Percentiles rank a stretch among this genome's conserved stretches.
These are phyloP conservation scores for Parapristionchus giblindavisi DNA, from an alignment of 2,888 invertebrate species.

Conservation along the genomic window DNA sequence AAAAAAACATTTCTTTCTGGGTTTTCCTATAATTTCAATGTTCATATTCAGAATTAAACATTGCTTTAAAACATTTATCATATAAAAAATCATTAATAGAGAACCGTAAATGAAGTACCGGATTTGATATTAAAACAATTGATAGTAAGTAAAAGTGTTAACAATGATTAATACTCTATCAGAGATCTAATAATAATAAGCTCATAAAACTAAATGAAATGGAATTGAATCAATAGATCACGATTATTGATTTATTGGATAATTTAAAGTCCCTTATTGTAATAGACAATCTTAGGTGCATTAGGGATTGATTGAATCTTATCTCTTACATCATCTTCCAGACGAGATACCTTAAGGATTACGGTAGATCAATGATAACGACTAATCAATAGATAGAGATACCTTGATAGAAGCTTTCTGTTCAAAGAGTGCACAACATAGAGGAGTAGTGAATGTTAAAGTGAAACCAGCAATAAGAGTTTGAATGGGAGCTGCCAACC, in stretches of 20 bases:
- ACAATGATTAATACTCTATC: neutral
- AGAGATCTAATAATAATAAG: neutral
- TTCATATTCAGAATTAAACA: neutral
- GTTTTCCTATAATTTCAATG: neutral
- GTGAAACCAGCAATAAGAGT: constrained; percentile 70
- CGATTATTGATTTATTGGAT: neutral
- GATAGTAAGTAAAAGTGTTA: neutral
- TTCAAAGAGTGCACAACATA: constrained; percentile 92
- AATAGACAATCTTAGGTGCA: constrained; percentile 78
- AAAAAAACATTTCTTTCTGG: neutral
- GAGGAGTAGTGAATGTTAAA: constrained; percentile 89
- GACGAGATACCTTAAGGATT: constrained; percentile 60
- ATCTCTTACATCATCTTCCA: constrained; percentile 82
- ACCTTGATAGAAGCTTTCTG: constrained; percentile 78
- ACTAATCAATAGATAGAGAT: neutral
- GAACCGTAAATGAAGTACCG: neutral
- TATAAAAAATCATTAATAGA: neutral
- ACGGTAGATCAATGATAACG: neutral
- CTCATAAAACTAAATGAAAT: too few relatives aligned
- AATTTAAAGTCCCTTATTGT: constrained; percentile 86
- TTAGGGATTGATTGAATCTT: constrained; percentile 75
- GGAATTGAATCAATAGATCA: too few relatives aligned
- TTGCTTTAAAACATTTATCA: neutral
- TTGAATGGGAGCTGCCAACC: constrained; percentile 54
- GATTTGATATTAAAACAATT: neutral